Evolutionary conservation across 1,140 invertebrate genomes (phyloP), one percentile per base, ranked within the genome.

Genomic region (Heliothis subflexa): DNA sequence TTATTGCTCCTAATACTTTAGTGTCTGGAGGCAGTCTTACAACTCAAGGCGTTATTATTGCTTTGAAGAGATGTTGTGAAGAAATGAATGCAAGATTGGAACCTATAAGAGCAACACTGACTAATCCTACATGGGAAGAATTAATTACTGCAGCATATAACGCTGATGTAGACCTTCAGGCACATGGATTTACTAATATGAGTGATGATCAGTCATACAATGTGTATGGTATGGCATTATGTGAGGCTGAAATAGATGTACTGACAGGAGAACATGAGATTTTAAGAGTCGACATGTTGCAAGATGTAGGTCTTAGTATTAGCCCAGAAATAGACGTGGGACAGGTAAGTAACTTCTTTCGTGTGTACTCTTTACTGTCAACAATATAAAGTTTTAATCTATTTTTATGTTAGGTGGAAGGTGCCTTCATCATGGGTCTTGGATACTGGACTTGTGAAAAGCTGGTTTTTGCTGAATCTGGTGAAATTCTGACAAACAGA

Each of bases 361-460:
- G 33, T 4, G 3, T 5, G 33, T 7, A 33, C 7, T 33, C 7
- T 33, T 4, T 3, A 33, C 3, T 33, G 0, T 33, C 33, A 33
- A 33, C 0, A 33, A 33, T 33, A 33, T 5, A 25, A 14, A 21
- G 0, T 25, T n/a, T 49, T 3, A 12, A 9, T 40, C 21, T 47
- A 10, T 49, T 49, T 49, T 18, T 18, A 1, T 66, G 1, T 40
- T 50, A 91, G 89, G 79, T 95, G 0, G 97, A 98, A 95, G 98
- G 98, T 16, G 97, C 97, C 1, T 98, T 98, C 87, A 94, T 98
- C 2, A 98, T 98, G 98, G 98, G 97, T 5, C 81, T 97, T 12
- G 98, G 98, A 14, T 97, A 97, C 85, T 98, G 96, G 95, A 96
- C 97, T 0, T 95, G 91, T 4, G 98, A 98, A 90, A 94, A 97